Evolutionary conservation across 2,113 vertebrate genomes (phyloP).

Genomic region (Jaculus jaculus): DNA sequence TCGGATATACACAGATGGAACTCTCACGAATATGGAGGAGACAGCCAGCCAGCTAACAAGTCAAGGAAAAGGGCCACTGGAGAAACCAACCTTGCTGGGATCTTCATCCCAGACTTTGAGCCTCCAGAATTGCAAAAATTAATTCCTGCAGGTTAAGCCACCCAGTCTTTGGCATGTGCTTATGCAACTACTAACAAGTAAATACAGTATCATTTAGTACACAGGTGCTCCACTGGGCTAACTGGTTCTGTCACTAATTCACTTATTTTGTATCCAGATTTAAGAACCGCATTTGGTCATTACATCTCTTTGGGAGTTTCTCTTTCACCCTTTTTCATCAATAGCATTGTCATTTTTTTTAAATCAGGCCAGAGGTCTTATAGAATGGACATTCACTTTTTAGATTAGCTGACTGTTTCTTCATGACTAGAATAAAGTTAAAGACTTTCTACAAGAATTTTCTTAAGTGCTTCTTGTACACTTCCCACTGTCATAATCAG

Average conservation of each 20-base stretch:
- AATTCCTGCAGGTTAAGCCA: neutral
- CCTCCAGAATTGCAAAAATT: neutral
- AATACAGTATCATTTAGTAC: neutral
- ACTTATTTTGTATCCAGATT: neutral
- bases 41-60: neutral
- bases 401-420: conserved; percentile 12
- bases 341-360: neutral
- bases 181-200: neutral
- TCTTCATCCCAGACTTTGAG: neutral
- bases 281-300: neutral
- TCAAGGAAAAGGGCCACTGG: neutral
- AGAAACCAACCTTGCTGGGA: neutral
- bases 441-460: neutral
- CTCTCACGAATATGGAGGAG: neutral
- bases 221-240: neutral
- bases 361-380: neutral
- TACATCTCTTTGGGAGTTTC: neutral
- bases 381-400: neutral
- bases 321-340: conserved; percentile 21
- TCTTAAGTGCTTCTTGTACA: neutral
- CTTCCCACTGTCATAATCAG: neutral
- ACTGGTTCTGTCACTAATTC: neutral
- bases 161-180: neutral
- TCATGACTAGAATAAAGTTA: neutral
- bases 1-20: neutral